phyloP scores from a whole-genome alignment of 2,113 vertebrate species.

The Baryphthengus martii region DNA sequence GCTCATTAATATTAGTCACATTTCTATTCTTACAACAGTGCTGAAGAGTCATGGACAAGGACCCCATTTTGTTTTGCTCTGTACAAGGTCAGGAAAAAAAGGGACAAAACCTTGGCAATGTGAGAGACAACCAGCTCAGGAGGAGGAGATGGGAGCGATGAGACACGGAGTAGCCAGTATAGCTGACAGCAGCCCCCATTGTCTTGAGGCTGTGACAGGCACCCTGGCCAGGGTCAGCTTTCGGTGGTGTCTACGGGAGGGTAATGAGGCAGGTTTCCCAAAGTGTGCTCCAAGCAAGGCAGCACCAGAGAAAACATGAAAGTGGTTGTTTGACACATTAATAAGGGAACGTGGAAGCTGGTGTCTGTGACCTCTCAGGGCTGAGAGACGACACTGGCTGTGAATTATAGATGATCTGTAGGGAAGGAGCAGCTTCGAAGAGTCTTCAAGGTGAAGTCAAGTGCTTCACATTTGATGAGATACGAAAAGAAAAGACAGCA shows the following conservation, averaged over 20 bases:
- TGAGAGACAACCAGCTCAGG: background rate
- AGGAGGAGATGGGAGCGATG: background rate
- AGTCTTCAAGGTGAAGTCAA: constrained; percentile 17
- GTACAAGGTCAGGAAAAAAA: background rate
- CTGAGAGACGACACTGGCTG: constrained; percentile 3
- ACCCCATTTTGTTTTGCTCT: background rate
- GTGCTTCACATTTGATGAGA: background rate
- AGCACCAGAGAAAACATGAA: background rate
- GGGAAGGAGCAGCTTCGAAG: constrained; percentile 32
- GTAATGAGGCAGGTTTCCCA: background rate
- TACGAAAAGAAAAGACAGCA: background rate
- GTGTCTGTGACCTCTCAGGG: background rate
- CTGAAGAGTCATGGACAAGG: background rate
- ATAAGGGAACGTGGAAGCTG: background rate
- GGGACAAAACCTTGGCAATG: background rate
- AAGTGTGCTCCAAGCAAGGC: background rate
- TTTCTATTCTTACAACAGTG: background rate
- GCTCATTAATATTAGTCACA: background rate
- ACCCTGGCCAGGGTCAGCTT: background rate
- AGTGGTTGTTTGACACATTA: constrained; percentile 25
- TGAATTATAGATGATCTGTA: constrained; percentile 32
- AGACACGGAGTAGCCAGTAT: background rate
- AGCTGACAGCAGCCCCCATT: accelerated
- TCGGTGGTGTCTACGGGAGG: background rate
- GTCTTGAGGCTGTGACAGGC: background rate